Base-by-base conservation (phyloP, 2,888 invertebrate species). In the Athripsodes cinereus region DNA sequence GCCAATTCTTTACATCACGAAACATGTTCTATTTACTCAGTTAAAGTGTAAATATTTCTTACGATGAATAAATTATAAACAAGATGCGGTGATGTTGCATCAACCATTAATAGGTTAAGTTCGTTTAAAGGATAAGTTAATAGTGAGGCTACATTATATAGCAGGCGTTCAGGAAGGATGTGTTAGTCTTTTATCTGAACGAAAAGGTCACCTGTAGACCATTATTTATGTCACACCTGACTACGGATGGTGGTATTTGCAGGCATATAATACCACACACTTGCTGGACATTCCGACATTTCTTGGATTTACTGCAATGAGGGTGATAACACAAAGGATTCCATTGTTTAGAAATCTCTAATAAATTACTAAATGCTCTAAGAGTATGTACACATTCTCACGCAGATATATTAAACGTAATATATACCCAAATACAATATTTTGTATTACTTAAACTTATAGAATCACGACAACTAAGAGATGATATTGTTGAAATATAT, bases 221-320 rank as follows among this genome's bases (percentile, higher is more conserved):
- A 63, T 63, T 61, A 63, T 59, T 63, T 61, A 63, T 54, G 63
- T 63, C 58, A 58, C 61, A 63, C 63, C 63, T 59, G 61, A 61
- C 59, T 60, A 58, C 52, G 11, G 47, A 47, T 35, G 58, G 53
- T 58, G 62, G 55, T 63, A 63, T 61, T 61, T 53, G 53, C 60
- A 59, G 57, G 57, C 59, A n/a, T 59, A 59, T 63, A 61, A 57
- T 56, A 54, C 44, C 22, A n/a, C n/a, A 19, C 19, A 21, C 48
- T 48, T 11, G 21, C 48, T 48, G 20, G 48, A 48, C 48, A 11
- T 21, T 21, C 48, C 21, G 48, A 18, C 48, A 21, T 48, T 48
- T 48, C 20, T 48, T 48, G 21, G 20, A 48, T 48, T 48, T 48
- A 21, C 48, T 21, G 48, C 48, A 21, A 21, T 48, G 48, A 19